A percentile compares a stretch with the other conserved stretches of the same genome.
phyloP scores from a whole-genome alignment of 2,797 vertebrate species.

The Myioborus miniatus region DNA sequence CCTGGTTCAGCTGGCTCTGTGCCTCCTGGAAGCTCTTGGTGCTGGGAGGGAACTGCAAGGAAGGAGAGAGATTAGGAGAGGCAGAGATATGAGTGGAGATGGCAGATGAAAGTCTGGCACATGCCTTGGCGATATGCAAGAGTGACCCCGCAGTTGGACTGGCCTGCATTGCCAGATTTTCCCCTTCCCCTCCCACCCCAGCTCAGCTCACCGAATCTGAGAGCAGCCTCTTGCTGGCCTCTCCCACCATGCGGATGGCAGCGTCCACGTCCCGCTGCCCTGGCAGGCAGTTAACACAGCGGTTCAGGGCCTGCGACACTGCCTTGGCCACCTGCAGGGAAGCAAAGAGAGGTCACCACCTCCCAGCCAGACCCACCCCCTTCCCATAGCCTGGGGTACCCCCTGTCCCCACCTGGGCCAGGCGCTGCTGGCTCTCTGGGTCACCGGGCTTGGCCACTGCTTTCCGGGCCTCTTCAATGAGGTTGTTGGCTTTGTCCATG shows the following conservation, averaged over 20 bases:
- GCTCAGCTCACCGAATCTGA: constrained; percentile 82
- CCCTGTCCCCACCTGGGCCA: constrained; percentile 83
- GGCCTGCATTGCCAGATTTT: neutral
- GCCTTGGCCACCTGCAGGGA: constrained; percentile 91
- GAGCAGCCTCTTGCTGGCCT: constrained; percentile 93
- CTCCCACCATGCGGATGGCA: constrained; percentile 90
- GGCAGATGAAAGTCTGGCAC: neutral
- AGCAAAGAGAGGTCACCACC: neutral
- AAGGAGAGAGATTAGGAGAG: neutral
- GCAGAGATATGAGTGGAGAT: neutral
- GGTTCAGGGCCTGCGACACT: constrained; percentile 92
- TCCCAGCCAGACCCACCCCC: neutral
- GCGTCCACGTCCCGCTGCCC: constrained; percentile 96
- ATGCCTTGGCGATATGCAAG: neutral
- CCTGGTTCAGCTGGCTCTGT: constrained; percentile 88
- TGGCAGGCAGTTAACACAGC: constrained; percentile 93
- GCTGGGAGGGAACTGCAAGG: constrained; percentile 88
- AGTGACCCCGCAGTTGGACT: accelerated
- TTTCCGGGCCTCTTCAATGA: constrained; percentile 94
- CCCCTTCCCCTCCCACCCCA: accelerated
- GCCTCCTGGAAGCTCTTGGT: constrained; percentile 94
- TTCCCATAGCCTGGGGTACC: accelerated
- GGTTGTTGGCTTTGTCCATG: constrained; percentile 94
- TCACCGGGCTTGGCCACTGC: constrained; percentile 90
- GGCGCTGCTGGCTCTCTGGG: constrained; percentile 91